Conservation (phyloP, 2,888 invertebrate genomes). For the Lepidocyrtoides sp. region DNA sequence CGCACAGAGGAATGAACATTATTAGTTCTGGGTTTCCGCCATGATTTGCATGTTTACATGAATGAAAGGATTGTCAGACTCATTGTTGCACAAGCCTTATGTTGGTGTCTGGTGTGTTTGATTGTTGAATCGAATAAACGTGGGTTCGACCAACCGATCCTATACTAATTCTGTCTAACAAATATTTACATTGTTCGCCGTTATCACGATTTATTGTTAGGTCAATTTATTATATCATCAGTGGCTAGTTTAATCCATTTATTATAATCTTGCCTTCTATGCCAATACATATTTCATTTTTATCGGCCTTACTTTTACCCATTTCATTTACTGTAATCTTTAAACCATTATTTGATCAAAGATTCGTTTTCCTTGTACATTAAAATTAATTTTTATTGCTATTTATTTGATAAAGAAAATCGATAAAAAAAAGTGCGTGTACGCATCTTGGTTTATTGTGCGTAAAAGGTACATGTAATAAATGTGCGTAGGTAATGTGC, state of each 20-base stretch:
- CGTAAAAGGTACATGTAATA: not conserved
- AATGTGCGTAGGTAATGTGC: too few relatives aligned
- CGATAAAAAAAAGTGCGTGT: slow-evolving; percentile 34
- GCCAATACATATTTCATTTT: not conserved
- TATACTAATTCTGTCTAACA: slow-evolving; percentile 7
- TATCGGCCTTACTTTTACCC: slow-evolving; percentile 7
- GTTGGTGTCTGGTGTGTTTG: not conserved
- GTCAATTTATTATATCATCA: slow-evolving; percentile 21
- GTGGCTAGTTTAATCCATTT: not conserved
- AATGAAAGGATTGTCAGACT: slow-evolving; percentile 9
- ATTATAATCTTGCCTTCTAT: not conserved
- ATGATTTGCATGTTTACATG: slow-evolving; percentile 15
- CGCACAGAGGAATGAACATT: slow-evolving; percentile 30
- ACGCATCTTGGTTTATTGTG: slow-evolving; percentile 22
- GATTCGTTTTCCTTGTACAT: not conserved
- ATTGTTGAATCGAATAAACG: slow-evolving; percentile 24
- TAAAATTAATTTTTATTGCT: not conserved
- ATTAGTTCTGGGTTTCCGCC: slow-evolving; percentile 60
- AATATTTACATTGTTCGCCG: slow-evolving; percentile 44
- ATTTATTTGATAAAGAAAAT: slow-evolving; percentile 1
- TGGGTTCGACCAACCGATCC: slow-evolving; percentile 10
- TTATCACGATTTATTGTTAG: slow-evolving; percentile 38
- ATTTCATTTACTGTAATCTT: not conserved
- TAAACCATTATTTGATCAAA: not conserved
- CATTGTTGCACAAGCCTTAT: not conserved